Evolutionary conservation across 2,888 invertebrate genomes (phyloP), one percentile per base, ranked within the genome.

Genomic region (Trissolcus brochymenae): DNA sequence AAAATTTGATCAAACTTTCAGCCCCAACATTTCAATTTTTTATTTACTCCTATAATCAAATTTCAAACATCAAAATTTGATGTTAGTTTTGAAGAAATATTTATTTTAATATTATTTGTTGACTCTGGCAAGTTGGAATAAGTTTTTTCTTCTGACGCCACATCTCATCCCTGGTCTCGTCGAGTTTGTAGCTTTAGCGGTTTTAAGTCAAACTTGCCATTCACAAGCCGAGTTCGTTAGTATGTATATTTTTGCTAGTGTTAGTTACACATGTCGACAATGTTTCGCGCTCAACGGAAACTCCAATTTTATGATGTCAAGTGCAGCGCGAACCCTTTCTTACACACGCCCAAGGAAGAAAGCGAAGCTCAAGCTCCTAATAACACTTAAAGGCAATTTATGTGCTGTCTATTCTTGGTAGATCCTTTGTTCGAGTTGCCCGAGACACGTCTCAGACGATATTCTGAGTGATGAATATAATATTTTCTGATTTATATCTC

Each of bases 301-400:
- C 59, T 68, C 50, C 64, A 64, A 75, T 75, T 64, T 75, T 68
- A 60, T 64, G 62, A 68, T 64, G 75, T 68, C 68, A 75, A 75
- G 49, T 75, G 65, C 70, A 75, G 64, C 29, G 43, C 11, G 54
- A 75, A 59, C 64, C 65, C 59, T 65, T 75, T 64, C 59, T 67
- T 51, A 9, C 7, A 35, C 6, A 46, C 14, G 29, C 51, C 40
- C 14, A 14, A 74, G 43, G 62, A 57, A 68, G 64, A 64, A 75
- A 64, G 49, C 16, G 68, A 68, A 40, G 49, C 62, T 46, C 57
- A 17, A 67, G 49, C 55, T 74, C 55, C 60, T 74, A 75, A 75
- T 75, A 62, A 67, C 57, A 74, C 67, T 74, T 59, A 62, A 57
- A 65, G 53, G n/a, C 62, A 67, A 74, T 74, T 67, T 74, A 74